A percentile compares a stretch with the other conserved stretches of the same genome.
phyloP scores from a whole-genome alignment of 2,797 vertebrate genomes.

The Bovichtus variegatus region DNA sequence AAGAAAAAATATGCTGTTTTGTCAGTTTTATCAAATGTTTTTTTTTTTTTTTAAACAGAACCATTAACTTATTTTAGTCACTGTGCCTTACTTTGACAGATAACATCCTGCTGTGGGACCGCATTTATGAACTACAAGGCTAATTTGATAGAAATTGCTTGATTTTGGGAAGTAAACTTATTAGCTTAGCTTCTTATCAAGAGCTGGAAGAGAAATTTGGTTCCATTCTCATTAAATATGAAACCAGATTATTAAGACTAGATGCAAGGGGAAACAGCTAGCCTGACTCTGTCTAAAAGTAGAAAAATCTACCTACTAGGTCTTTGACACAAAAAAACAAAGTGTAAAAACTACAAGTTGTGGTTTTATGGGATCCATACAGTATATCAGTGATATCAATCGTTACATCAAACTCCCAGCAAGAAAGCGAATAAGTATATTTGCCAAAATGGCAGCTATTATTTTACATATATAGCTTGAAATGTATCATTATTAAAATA shows the following conservation, averaged over 20 bases:
- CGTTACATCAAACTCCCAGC: not conserved
- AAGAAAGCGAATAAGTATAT: not conserved
- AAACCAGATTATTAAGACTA: not conserved
- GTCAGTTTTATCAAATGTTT: conserved; percentile 33
- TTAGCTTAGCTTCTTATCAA: not conserved
- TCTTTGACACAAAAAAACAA: too few relatives aligned
- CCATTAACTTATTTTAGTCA: conserved; percentile 78
- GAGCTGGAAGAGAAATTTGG: not conserved
- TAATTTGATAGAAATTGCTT: conserved; percentile 10
- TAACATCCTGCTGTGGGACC: conserved; percentile 52
- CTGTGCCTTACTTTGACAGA: conserved; percentile 86
- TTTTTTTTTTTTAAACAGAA: conserved; percentile 31
- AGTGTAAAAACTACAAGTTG: not conserved
- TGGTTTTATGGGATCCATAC: not conserved
- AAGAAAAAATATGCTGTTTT: not conserved
- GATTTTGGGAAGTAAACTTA: conserved; percentile 17
- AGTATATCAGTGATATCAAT: not conserved
- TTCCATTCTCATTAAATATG: not conserved
- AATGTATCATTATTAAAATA: not conserved
- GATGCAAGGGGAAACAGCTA: not conserved
- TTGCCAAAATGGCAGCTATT: conserved; percentile 28
- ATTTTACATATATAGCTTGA: conserved; percentile 1
- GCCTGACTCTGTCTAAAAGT: not conserved
- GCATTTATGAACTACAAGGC: conserved; percentile 35
- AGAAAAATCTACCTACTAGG: not conserved